phyloP scores from a whole-genome alignment of 2,113 vertebrate genomes.

The Sinosuthora webbiana region DNA sequence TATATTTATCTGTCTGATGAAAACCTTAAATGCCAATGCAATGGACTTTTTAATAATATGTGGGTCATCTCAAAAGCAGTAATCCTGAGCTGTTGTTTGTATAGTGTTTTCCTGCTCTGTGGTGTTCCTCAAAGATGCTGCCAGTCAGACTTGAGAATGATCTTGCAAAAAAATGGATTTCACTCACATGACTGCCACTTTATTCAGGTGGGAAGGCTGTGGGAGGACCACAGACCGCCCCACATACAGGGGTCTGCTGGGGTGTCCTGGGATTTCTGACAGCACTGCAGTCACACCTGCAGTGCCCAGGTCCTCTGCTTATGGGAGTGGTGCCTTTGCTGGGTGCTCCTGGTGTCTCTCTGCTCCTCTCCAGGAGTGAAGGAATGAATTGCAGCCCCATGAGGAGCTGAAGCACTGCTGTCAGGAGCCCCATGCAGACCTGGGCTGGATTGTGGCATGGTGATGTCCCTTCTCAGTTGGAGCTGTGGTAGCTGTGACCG shows the following conservation, averaged over 20 bases:
- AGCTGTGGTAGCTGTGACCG: background rate
- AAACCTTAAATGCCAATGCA: background rate
- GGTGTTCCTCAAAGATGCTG: background rate
- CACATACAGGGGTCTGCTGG: accelerated
- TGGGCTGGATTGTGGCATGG: accelerated
- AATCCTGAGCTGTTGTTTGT: background rate
- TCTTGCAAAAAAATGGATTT: background rate
- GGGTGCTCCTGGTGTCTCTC: background rate
- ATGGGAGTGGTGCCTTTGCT: background rate
- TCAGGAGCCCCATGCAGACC: background rate
- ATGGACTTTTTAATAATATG: background rate
- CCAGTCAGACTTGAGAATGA: background rate
- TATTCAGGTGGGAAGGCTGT: background rate
- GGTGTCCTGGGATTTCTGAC: background rate
- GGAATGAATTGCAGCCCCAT: background rate
- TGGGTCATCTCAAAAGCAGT: background rate
- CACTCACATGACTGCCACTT: accelerated
- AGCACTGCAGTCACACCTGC: background rate
- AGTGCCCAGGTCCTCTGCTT: background rate
- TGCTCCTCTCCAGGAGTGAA: background rate
- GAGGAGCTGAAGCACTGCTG: background rate
- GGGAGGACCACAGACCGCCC: background rate
- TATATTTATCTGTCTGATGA: background rate
- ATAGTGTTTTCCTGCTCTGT: background rate
- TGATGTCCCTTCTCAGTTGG: background rate